Conservation (phyloP, 2,113 vertebrate species). For the Gorsachius goisagi region DNA sequence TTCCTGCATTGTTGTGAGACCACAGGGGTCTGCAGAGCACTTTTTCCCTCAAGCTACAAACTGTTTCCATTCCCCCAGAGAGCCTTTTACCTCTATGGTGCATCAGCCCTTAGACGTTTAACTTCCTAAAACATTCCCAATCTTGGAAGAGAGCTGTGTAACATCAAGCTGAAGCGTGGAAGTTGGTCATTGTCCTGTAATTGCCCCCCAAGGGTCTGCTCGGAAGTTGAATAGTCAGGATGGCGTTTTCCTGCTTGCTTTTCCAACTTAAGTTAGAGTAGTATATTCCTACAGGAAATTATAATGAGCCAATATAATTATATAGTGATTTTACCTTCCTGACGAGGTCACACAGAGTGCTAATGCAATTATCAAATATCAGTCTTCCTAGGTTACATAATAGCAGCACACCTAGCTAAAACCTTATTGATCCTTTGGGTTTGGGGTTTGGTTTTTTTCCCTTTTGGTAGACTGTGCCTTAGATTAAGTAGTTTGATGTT, state of each 20-base stretch:
- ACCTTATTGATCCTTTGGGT: neutral
- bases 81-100: neutral
- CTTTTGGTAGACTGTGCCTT: neutral
- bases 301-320: conserved; percentile 38
- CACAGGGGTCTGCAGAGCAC: neutral
- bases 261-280: neutral
- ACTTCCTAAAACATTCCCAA: neutral
- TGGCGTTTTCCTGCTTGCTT: neutral
- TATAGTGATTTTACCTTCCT: conserved; percentile 30
- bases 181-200: neutral
- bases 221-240: neutral
- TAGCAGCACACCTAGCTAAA: neutral
- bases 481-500: neutral
- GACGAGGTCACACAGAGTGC: conserved; percentile 18
- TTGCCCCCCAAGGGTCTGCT: neutral
- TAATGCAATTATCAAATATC: conserved; percentile 14
- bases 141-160: neutral
- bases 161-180: neutral
- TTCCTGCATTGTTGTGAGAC: neutral
- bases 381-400: neutral
- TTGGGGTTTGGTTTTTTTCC: neutral
- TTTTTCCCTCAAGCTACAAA: neutral
- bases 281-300: conserved; percentile 37
- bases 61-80: neutral
- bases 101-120: neutral